A percentile compares a stretch with the other conserved stretches of the same genome.
Evolutionary conservation across 2,113 vertebrate species (phyloP).

Genomic region (Ciconia maguari): DNA sequence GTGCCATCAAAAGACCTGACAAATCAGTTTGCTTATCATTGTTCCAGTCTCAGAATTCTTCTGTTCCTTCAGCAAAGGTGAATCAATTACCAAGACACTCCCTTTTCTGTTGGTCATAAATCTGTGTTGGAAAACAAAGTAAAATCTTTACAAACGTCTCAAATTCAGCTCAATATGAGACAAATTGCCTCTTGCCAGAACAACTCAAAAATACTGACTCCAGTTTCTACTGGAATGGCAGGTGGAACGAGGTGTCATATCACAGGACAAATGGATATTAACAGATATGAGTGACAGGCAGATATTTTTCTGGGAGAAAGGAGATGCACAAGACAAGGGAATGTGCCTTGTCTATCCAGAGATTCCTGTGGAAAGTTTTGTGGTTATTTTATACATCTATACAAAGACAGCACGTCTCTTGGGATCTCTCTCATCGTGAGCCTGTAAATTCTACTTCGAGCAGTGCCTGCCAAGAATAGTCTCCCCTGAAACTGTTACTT

Average conservation of each 20-base stretch:
- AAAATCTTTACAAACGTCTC: background rate
- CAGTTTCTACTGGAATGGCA: background rate
- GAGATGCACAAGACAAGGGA: background rate
- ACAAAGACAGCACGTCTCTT: background rate
- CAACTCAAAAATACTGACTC: background rate
- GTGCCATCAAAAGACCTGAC: background rate
- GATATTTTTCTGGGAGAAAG: background rate
- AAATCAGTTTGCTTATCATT: background rate
- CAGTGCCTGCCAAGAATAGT: background rate
- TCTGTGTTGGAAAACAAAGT: background rate
- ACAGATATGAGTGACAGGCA: background rate
- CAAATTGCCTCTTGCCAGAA: background rate
- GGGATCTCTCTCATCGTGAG: background rate
- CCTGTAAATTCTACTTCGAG: constrained; percentile 10
- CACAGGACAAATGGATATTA: background rate
- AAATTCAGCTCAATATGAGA: background rate
- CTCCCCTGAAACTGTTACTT: background rate
- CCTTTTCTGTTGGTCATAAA: background rate
- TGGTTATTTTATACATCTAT: background rate
- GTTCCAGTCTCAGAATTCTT: background rate
- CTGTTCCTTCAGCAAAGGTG: background rate
- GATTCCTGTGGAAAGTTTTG: background rate
- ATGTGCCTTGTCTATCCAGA: background rate
- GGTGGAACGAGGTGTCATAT: background rate
- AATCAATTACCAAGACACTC: background rate